phyloP scores from a whole-genome alignment of 1,140 invertebrate species.

The Ephestia elutella region DNA sequence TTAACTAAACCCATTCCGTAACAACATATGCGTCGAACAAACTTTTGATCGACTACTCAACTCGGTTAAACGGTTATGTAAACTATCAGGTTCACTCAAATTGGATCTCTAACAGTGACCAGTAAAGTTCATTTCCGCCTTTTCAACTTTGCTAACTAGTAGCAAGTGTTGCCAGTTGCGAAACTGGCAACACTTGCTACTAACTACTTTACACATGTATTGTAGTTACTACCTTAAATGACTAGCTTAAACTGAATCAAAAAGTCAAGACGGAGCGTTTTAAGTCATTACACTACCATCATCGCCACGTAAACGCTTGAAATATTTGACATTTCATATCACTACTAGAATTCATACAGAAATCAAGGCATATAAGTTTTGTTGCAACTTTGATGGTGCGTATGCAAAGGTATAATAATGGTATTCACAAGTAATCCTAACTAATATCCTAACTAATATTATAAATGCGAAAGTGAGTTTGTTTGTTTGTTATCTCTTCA shows the following conservation, averaged over 20 bases:
- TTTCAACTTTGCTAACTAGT: neutral
- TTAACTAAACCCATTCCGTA: neutral
- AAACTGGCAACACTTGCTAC: neutral
- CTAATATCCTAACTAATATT: too few species aligned
- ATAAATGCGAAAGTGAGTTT: too few species aligned
- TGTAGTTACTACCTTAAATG: neutral
- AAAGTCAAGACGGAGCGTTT: neutral
- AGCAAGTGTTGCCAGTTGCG: neutral
- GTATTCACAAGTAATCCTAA: too few species aligned
- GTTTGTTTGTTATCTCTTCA: too few species aligned
- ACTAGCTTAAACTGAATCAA: neutral
- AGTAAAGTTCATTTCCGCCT: neutral
- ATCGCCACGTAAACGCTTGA: too few species aligned
- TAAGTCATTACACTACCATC: too few species aligned
- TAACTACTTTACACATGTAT: neutral
- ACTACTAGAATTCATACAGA: too few species aligned
- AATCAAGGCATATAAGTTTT: too few species aligned
- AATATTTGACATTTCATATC: too few species aligned
- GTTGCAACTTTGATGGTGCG: too few species aligned
- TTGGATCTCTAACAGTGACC: neutral
- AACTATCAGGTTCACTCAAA: neutral
- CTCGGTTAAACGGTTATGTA: neutral
- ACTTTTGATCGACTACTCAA: slow-evolving; percentile 1
- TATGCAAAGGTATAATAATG: too few species aligned
- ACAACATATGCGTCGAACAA: slow-evolving; percentile 1